Conservation (phyloP, 2,797 vertebrate genomes). For the Aythya fuligula region DNA sequence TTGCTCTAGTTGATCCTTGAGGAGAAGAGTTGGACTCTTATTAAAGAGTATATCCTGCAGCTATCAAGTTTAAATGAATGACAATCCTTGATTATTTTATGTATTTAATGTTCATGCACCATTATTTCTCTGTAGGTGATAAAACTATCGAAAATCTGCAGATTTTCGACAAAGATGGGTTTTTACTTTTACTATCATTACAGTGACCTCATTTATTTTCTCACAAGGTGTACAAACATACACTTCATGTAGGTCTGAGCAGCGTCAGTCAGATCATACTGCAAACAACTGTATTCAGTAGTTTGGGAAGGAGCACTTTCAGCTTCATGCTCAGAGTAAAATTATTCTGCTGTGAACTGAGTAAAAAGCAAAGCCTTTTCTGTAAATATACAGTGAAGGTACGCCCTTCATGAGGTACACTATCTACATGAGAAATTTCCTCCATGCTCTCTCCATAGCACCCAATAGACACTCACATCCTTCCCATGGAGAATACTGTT, state of each 20-base stretch:
- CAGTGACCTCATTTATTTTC: neutral
- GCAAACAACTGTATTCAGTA: accelerated
- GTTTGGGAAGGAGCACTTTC: neutral
- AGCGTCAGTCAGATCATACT: neutral
- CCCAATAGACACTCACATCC: accelerated
- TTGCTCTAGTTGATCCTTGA: neutral
- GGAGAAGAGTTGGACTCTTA: neutral
- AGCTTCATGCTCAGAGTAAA: neutral
- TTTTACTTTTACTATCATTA: neutral
- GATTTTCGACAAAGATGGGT: neutral
- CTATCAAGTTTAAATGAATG: neutral
- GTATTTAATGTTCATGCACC: neutral
- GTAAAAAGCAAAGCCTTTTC: neutral
- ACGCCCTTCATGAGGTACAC: neutral
- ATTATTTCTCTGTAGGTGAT: neutral
- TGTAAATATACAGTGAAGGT: neutral
- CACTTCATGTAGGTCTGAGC: neutral
- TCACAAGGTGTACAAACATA: neutral
- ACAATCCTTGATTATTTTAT: too few relatives aligned
- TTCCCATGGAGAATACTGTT: neutral
- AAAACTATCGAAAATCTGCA: neutral
- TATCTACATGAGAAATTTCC: accelerated
- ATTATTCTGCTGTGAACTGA: too few relatives aligned
- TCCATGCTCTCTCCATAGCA: neutral
- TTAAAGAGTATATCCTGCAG: neutral